A percentile compares a stretch with the other conserved stretches of the same genome.
These are phyloP conservation scores for Trissolcus brochymenae DNA, from an alignment of 2,888 invertebrate genomes.

Conservation along the genomic window DNA sequence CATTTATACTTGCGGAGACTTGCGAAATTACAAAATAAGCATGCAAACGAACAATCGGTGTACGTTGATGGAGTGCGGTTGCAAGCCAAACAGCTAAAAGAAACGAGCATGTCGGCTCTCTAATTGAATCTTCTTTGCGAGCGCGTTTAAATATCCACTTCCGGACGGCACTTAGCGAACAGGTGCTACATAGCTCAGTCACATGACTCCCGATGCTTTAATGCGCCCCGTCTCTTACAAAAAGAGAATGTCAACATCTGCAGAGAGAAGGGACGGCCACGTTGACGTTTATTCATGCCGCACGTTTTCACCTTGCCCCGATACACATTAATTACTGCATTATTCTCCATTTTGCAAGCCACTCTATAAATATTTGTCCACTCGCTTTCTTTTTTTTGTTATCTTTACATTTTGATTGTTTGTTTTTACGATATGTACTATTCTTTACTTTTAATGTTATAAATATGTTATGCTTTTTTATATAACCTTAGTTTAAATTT, in stretches of 20 bases:
- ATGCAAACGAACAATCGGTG: slow-evolving; percentile 25
- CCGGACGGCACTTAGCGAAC: slow-evolving; percentile 56
- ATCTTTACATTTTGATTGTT: background rate
- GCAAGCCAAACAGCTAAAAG: slow-evolving; percentile 35
- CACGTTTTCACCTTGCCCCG: slow-evolving; percentile 28
- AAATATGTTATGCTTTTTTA: too few species aligned
- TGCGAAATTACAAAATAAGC: slow-evolving; percentile 26
- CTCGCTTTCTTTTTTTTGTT: background rate
- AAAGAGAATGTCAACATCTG: slow-evolving; percentile 39
- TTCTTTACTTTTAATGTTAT: too few species aligned
- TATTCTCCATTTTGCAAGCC: slow-evolving; percentile 3
- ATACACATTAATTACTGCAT: slow-evolving; percentile 22
- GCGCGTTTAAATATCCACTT: slow-evolving; percentile 56
- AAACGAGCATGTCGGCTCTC: slow-evolving; percentile 45
- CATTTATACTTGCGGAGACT: background rate
- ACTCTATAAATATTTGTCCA: slow-evolving; percentile 1
- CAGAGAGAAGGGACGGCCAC: background rate
- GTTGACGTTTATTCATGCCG: background rate
- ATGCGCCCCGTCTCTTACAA: slow-evolving; percentile 19
- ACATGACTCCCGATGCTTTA: slow-evolving; percentile 38
- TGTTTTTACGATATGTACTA: background rate
- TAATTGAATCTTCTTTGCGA: slow-evolving; percentile 52
- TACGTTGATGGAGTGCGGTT: slow-evolving; percentile 17
- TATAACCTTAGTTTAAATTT: too few species aligned
- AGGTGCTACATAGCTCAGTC: slow-evolving; percentile 51